These are phyloP conservation scores for Eurytoma californica DNA, from an alignment of 2,888 invertebrate species.

Conservation along the genomic window DNA sequence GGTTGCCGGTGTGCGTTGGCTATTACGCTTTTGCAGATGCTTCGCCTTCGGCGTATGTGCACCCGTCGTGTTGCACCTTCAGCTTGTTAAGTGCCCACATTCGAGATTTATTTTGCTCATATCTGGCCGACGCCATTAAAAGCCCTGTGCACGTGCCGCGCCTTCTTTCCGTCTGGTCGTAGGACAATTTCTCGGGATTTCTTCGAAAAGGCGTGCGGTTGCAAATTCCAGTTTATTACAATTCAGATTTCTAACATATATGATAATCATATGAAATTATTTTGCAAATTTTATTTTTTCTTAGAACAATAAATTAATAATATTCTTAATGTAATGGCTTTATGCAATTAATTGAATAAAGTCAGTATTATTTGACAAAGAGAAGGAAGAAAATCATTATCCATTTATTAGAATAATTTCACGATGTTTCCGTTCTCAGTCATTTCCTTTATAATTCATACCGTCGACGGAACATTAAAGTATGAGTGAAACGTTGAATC, in stretches of 20 bases:
- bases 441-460: not conserved
- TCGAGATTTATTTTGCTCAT: slow-evolving; percentile 72
- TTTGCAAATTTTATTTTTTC: no score
- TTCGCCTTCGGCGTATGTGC: slow-evolving; percentile 40
- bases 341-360: no score
- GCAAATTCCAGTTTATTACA: slow-evolving; percentile 43
- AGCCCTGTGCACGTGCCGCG: slow-evolving; percentile 32
- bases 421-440: not conserved
- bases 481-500: slow-evolving; percentile 21
- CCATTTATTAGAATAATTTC: not conserved
- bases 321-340: no score
- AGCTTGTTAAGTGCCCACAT: slow-evolving; percentile 67
- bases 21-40: slow-evolving; percentile 57
- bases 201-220: slow-evolving; percentile 4
- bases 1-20: not conserved
- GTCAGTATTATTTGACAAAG: no score
- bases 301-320: no score
- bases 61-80: slow-evolving; percentile 34
- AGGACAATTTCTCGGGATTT: slow-evolving; percentile 27
- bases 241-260: slow-evolving; percentile 24
- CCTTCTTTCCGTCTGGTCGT: slow-evolving; percentile 52
- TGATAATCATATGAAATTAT: no score
- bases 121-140: slow-evolving; percentile 65
- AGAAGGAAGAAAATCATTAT: not conserved
- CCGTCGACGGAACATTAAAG: not conserved